Conservation (phyloP, 1,140 invertebrate species). For the Ericerus pela region DNA sequence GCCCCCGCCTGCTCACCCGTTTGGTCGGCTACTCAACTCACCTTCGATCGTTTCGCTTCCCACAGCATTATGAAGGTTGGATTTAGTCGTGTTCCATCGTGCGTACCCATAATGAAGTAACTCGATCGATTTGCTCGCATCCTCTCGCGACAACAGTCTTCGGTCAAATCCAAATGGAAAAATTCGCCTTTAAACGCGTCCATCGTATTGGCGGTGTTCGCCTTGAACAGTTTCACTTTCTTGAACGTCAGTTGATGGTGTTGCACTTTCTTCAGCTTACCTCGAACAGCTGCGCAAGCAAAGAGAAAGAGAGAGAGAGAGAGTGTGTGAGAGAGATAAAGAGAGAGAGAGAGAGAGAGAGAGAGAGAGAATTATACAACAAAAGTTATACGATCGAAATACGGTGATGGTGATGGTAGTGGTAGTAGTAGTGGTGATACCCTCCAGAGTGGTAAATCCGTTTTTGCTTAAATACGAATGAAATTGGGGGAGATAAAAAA, state of each 20-base stretch:
- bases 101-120: slow-evolving; percentile 38
- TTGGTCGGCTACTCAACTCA: too few relatives aligned
- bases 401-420: too few relatives aligned
- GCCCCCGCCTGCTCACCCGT: too few relatives aligned
- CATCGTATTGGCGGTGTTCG: slow-evolving; percentile 22
- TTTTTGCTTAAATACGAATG: too few relatives aligned
- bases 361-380: too few relatives aligned
- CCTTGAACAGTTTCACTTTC: slow-evolving; percentile 31
- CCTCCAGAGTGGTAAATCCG: too few relatives aligned
- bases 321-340: too few relatives aligned
- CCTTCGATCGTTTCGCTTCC: slow-evolving; percentile 31
- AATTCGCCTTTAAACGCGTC: slow-evolving; percentile 26
- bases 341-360: too few relatives aligned
- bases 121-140: slow-evolving; percentile 19
- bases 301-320: too few relatives aligned
- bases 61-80: slow-evolving; percentile 36
- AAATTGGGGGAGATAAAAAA: too few relatives aligned
- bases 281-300: slow-evolving; percentile 31
- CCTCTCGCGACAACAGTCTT: slow-evolving; percentile 31
- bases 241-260: slow-evolving; percentile 30
- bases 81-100: slow-evolving; percentile 28
- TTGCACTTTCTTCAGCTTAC: slow-evolving; percentile 29
- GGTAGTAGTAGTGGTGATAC: too few relatives aligned
- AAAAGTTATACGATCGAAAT: too few relatives aligned
- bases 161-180: slow-evolving; percentile 30